A percentile compares a stretch with the other conserved stretches of the same genome.
These are phyloP conservation scores for Brachionus rubens DNA, from an alignment of 1,140 invertebrate genomes.

Conservation along the genomic window DNA sequence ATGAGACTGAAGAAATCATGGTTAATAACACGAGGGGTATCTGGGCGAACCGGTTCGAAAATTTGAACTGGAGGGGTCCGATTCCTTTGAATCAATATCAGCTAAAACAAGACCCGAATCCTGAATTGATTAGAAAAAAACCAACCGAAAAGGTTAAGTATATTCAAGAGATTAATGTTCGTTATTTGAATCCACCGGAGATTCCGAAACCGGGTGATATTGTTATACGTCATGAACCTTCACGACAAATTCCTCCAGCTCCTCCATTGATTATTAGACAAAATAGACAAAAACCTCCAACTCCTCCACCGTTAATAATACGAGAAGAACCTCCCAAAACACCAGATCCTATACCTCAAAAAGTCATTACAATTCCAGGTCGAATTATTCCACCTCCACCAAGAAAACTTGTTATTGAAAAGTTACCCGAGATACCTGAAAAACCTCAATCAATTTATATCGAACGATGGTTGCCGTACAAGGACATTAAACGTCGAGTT, in stretches of 20 bases:
- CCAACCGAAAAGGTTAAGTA: not conserved
- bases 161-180: not conserved
- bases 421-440: not conserved
- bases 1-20: not conserved
- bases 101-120: not conserved
- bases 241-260: not conserved
- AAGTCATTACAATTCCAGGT: constrained; percentile 4
- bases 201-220: not conserved
- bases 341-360: not conserved
- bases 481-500: not conserved
- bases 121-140: not conserved
- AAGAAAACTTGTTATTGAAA: constrained; percentile 35
- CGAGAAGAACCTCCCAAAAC: constrained; percentile 34
- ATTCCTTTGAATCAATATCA: not conserved
- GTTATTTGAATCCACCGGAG: constrained; percentile 14
- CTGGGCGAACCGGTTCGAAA: not conserved
- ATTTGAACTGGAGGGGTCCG: not conserved
- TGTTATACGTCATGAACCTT: not conserved
- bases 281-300: not conserved
- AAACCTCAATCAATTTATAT: constrained; percentile 11
- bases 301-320: not conserved
- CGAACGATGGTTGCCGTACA: constrained; percentile 19
- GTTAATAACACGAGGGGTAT: not conserved
- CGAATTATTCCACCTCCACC: constrained; percentile 8
- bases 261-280: constrained; percentile 33